Conservation (phyloP, 2,888 invertebrate species). For the Cosmorhoe ocellata region DNA sequence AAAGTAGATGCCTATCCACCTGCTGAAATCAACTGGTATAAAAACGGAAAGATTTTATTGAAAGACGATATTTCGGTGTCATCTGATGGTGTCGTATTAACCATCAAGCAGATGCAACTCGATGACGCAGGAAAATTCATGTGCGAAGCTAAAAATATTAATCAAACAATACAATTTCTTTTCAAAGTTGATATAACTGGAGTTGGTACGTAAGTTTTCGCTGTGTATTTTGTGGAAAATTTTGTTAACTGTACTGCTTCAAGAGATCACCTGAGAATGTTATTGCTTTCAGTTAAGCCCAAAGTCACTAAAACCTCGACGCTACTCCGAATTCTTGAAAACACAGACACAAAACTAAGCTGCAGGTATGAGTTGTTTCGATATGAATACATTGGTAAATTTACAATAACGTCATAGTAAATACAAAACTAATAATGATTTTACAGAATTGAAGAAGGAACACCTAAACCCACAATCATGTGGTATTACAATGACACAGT, state of each 20-base stretch:
- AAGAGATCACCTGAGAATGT: not conserved
- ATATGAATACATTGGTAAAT: no score
- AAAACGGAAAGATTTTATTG: slow-evolving; percentile 1
- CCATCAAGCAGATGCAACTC: slow-evolving; percentile 2
- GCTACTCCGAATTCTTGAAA: not conserved
- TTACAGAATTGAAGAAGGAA: slow-evolving; percentile 15
- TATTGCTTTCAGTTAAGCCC: no score
- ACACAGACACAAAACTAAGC: not conserved
- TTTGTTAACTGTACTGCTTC: no score
- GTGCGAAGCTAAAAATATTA: slow-evolving; percentile 5
- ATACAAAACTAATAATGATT: not conserved
- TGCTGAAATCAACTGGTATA: slow-evolving; percentile 15
- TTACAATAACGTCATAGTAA: no score
- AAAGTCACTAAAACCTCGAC: no score
- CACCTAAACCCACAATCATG: slow-evolving; percentile 5
- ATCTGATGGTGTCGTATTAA: slow-evolving; percentile 2
- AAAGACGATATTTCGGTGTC: slow-evolving; percentile 5
- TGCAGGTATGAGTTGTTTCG: not conserved
- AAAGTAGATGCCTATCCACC: slow-evolving; percentile 14
- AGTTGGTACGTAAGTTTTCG: slow-evolving; percentile 2
- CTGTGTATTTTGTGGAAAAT: no score
- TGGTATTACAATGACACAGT: slow-evolving; percentile 9
- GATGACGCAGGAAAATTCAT: slow-evolving; percentile 5
- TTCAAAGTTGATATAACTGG: slow-evolving; percentile 9
- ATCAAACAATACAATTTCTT: not conserved